A percentile compares a stretch with the other conserved stretches of the same genome.
These are phyloP conservation scores for Eilema sororculum DNA, from an alignment of 2,888 invertebrate species.

Conservation along the genomic window DNA sequence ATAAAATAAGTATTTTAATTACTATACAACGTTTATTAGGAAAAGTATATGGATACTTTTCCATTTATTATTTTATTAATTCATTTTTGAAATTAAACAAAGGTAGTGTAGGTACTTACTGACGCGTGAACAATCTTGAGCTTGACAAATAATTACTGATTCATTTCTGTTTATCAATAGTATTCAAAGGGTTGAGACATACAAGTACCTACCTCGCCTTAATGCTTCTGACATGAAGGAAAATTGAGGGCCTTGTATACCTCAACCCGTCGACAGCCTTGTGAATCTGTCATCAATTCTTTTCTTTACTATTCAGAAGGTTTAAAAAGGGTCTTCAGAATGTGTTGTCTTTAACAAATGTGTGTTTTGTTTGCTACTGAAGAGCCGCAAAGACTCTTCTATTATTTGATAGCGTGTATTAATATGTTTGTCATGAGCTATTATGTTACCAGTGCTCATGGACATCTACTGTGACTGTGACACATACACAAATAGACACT, in stretches of 20 bases:
- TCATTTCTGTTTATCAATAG: not conserved
- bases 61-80: no score
- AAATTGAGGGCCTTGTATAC: conserved; percentile 19
- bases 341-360: conserved; percentile 12
- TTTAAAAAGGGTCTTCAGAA: not conserved
- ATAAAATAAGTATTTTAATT: not conserved
- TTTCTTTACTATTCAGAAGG: conserved; percentile 12
- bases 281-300: conserved; percentile 23
- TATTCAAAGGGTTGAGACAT: conserved; percentile 17
- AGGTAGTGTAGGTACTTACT: no score
- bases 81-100: no score
- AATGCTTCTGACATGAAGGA: conserved; percentile 18
- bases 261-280: conserved; percentile 8
- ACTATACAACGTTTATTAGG: no score
- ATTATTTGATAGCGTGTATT: not conserved
- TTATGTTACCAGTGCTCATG: no score
- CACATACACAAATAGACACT: no score
- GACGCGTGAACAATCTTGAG: not conserved
- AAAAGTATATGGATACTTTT: no score
- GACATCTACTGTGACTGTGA: no score
- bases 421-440: not conserved
- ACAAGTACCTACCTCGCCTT: not conserved
- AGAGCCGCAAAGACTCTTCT: not conserved
- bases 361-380: conserved; percentile 6
- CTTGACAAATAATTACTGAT: conserved; percentile 14